Percentiles rank a stretch among this genome's conserved stretches.
Evolutionary conservation across 2,888 invertebrate species (phyloP).

Genomic region (Brassicogethes aeneus): DNA sequence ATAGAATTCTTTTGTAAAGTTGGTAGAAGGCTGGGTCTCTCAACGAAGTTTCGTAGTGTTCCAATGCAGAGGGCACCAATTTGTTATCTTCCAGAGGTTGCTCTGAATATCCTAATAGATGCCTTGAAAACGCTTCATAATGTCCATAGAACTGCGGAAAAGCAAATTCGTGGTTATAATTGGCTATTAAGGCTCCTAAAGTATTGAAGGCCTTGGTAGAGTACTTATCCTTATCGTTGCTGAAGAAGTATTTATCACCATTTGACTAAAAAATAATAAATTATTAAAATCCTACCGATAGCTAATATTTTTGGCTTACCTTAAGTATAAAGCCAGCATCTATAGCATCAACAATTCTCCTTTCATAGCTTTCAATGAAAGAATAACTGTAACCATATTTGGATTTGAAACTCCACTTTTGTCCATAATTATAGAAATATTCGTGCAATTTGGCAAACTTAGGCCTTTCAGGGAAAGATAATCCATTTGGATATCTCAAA

Average conservation of each 20-base stretch:
- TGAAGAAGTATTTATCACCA: constrained; percentile 5
- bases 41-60: constrained; percentile 53
- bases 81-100: constrained; percentile 33
- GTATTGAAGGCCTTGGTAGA: too few species aligned
- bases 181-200: constrained; percentile 56
- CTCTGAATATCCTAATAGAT: constrained; percentile 46
- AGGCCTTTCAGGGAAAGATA: constrained; percentile 55
- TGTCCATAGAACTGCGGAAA: constrained; percentile 47
- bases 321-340: constrained; percentile 44
- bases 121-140: constrained; percentile 44
- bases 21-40: constrained; percentile 63
- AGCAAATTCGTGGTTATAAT: constrained; percentile 54
- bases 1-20: constrained; percentile 52
- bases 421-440: constrained; percentile 34
- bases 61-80: constrained; percentile 51
- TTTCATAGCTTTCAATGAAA: constrained; percentile 40
- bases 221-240: too few species aligned
- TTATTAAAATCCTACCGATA: too few species aligned
- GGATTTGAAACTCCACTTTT: constrained; percentile 30
- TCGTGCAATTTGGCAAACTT: constrained; percentile 46
- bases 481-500: constrained; percentile 54
- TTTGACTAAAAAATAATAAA: too few species aligned
- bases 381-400: constrained; percentile 46
- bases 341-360: constrained; percentile 49
- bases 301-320: too few species aligned